Evolutionary conservation across 2,113 vertebrate species (phyloP).

Genomic region (Cephalopterus ornatus): DNA sequence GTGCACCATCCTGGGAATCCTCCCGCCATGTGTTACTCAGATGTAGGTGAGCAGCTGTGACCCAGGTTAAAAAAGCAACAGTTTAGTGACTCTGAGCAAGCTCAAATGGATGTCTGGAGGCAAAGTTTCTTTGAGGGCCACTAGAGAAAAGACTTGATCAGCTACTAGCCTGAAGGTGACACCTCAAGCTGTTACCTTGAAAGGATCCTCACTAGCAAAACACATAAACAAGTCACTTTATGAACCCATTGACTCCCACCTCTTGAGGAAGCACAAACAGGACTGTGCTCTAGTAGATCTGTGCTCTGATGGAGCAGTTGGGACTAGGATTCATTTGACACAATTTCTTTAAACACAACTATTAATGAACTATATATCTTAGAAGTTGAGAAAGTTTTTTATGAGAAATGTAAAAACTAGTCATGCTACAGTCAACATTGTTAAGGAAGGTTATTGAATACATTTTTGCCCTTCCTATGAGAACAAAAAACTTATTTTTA

Average conservation of each 20-base stretch:
- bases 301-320: not conserved
- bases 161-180: not conserved
- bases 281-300: not conserved
- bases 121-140: not conserved
- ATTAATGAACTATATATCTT: not conserved
- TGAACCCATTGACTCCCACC: not conserved
- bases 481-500: not conserved
- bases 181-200: not conserved
- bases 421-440: not conserved
- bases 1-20: not conserved
- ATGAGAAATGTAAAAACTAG: not conserved
- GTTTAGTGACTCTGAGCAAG: not conserved
- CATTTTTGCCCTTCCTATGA: not conserved
- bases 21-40: not conserved
- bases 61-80: not conserved
- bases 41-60: not conserved
- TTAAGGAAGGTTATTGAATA: not conserved
- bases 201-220: not conserved
- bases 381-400: not conserved
- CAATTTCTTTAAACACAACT: not conserved
- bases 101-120: not conserved
- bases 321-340: not conserved
- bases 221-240: not conserved
- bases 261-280: not conserved
- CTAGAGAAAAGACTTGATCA: not conserved